These are phyloP conservation scores for Apodemia hepburni DNA, from an alignment of 2,888 invertebrate genomes.

Conservation along the genomic window DNA sequence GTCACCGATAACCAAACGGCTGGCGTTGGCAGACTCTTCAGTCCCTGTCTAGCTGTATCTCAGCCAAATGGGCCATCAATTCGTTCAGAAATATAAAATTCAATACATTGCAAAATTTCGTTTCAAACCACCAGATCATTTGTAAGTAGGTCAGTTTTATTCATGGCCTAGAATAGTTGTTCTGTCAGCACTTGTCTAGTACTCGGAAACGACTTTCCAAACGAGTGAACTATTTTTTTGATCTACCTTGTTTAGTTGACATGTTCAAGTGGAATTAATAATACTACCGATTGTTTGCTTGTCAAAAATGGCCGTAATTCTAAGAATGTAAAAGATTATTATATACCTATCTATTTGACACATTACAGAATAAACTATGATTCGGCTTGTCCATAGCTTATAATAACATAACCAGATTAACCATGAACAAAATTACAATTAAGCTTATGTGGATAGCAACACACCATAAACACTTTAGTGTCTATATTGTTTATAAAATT, in stretches of 20 bases:
- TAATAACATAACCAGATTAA: no score
- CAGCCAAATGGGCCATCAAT: slow-evolving; percentile 26
- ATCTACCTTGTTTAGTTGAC: background rate
- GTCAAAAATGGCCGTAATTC: no score
- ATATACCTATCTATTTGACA: no score
- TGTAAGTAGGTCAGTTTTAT: slow-evolving; percentile 61
- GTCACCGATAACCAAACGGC: background rate
- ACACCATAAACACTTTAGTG: no score
- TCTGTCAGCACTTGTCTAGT: slow-evolving; percentile 10
- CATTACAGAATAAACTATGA: no score
- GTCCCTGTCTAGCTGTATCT: slow-evolving; percentile 17
- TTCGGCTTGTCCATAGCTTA: no score
- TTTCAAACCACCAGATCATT: slow-evolving; percentile 46
- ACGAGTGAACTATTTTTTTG: slow-evolving; percentile 1
- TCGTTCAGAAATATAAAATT: slow-evolving; percentile 26
- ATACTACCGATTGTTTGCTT: no score
- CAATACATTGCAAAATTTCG: slow-evolving; percentile 24
- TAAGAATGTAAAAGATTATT: no score
- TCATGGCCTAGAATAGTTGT: slow-evolving; percentile 40
- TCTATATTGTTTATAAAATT: no score
- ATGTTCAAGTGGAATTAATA: background rate
- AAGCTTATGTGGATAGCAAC: no score
- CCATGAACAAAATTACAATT: no score
- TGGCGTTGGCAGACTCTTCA: slow-evolving; percentile 8
- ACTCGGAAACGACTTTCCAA: slow-evolving; percentile 5